Evolutionary conservation across 1,140 invertebrate genomes (phyloP), one percentile per base, ranked within the genome.

Genomic region (Lamellibrachia luymesi): DNA sequence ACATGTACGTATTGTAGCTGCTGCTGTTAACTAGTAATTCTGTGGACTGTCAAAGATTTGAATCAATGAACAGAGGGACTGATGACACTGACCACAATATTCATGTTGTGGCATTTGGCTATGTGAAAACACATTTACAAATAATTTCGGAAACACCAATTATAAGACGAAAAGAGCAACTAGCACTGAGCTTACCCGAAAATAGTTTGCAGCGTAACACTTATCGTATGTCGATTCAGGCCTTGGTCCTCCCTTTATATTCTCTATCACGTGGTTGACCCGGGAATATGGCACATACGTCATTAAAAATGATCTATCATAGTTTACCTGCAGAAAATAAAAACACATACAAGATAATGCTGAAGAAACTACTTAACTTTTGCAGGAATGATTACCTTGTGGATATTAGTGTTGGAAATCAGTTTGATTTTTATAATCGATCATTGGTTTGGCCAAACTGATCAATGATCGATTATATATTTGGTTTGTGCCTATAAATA

Each of bases 111-210:
- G 56, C 17, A 92, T 89, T 25, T 51, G 4, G 56, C 80, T 89
- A 49, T 49, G 27, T 92, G 10, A 92, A 92, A 51, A 92, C 92
- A 92, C 27, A 92, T 92, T 13, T 92, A 64, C 5, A 51, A 91
- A 91, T 91, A 91, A 91, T 13, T 51, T 25, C 50, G 13, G 50
- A 52, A n/a, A 17, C 10, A 38, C 25, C 25, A 51, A 50, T 25
- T 49, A 92, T 92, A 92, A 92, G 91, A n/a, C 0, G 91, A 92
- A 38, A 6, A 56, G 52, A 56, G 13, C 52, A 56, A 13, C 38
- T 38, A 56, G 13, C 64, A 80, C 64, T 80, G 13, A 80, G 64
- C 17, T 80, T 80, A 17, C 64, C 64, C 13, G 17, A 80, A 80
- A 80, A 2, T 10, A 22, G 17, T 80, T 13, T 91, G 7, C 27